A percentile compares a stretch with the other conserved stretches of the same genome.
phyloP scores from a whole-genome alignment of 2,888 invertebrate species.

The Drosophila pseudotalamancana region DNA sequence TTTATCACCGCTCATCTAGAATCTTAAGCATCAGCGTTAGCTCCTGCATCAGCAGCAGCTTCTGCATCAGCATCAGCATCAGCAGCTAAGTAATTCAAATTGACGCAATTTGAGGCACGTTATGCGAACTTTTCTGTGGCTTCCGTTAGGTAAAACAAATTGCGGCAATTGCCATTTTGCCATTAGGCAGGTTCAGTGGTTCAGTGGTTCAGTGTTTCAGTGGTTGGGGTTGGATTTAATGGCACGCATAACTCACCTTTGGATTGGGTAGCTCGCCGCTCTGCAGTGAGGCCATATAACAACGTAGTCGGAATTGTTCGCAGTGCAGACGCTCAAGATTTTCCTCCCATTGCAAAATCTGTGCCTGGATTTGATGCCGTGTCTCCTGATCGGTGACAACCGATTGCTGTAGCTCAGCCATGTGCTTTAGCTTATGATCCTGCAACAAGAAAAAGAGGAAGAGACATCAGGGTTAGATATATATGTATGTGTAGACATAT shows the following conservation, averaged over 20 bases:
- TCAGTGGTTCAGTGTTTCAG: background rate
- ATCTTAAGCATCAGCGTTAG: constrained; percentile 1
- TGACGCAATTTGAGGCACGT: constrained; percentile 56
- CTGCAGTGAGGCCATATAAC: constrained; percentile 98
- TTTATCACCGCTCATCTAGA: constrained; percentile 35
- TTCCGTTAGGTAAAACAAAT: constrained; percentile 65
- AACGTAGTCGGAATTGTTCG: constrained; percentile 97
- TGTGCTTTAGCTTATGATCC: constrained; percentile 98
- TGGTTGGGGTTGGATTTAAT: constrained; percentile 1
- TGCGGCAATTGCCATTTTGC: constrained; percentile 66
- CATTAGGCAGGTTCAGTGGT: constrained; percentile 13
- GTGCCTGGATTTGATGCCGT: constrained; percentile 95
- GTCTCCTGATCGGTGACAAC: constrained; percentile 97
- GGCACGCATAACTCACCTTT: constrained; percentile 88
- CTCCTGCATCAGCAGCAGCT: background rate
- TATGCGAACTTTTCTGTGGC: constrained; percentile 53
- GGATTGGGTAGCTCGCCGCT: constrained; percentile 98
- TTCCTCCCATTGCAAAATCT: constrained; percentile 98
- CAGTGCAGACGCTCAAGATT: constrained; percentile 97
- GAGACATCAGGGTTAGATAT: constrained; percentile 30
- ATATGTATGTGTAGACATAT: constrained; percentile 12
- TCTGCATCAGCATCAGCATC: background rate
- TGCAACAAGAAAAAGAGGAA: constrained; percentile 83
- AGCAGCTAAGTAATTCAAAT: constrained; percentile 56
- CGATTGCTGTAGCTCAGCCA: constrained; percentile 99